Evolutionary conservation across 53 echinoderm and acorn worm genomes (phyloP), one percentile per base, ranked within the genome.

Genomic region (Apostichopus leukothele): DNA sequence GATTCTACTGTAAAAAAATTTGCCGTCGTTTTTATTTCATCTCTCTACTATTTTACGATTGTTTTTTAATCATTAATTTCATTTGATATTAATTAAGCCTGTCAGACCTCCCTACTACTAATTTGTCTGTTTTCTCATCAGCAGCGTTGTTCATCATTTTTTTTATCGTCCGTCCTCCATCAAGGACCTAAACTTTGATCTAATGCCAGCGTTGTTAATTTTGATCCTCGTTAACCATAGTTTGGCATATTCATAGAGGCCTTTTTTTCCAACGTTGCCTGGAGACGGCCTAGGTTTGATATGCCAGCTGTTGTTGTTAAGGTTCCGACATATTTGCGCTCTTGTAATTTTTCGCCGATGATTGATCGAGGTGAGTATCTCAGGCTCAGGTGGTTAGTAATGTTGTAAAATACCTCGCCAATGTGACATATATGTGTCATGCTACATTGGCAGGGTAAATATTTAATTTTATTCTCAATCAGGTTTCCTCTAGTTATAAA

Each of bases 301-400:
- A 71, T 19, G 51, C n/a, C 86, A 67, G 26, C 86, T 86, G 67
- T 86, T 86, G 86, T 86, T 39, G 67, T 26, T 63, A 22, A 67
- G 18, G 67, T 25, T 77, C 7, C 26, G 50, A 52, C 78, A 77
- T 52, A 51, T 25, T 77, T 26, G 39, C 16, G 71, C 71, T 71
- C 71, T 71, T 71, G 9, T 55, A 81, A 18, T 81, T 81, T 21
- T 52, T 80, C 3, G 1, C 54, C 12, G 4, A 81, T 81, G 81
- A 81, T 81, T 81, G 59, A 81, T 81, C 23, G 51, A n/a, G 55
- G 14, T 23, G 51, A 52, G 63, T 52, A 39, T 13, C 52, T 9
- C 6, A 86, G 10, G 19, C 52, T 67, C 86, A 86, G 86, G 71
- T 71, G 86, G 86, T n/a, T 12, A 14, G 8, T 25, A 52, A 39